A percentile compares a stretch with the other conserved stretches of the same genome.
These are phyloP conservation scores for Tiphia femorata DNA, from an alignment of 2,888 invertebrate species.

Conservation along the genomic window DNA sequence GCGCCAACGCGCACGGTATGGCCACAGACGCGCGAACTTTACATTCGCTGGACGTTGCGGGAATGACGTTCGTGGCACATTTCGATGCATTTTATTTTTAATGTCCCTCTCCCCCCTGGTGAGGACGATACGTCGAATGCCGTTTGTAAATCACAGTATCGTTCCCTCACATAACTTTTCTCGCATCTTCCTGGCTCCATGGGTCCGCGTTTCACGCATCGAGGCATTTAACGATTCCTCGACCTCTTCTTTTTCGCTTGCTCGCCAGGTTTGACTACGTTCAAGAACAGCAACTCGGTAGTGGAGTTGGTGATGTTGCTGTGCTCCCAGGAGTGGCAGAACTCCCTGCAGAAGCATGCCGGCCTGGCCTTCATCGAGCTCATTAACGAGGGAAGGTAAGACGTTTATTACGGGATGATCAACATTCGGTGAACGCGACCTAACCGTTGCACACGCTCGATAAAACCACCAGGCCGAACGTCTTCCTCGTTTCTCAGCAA, in stretches of 20 bases:
- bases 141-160: constrained; percentile 30
- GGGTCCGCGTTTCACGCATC: neutral
- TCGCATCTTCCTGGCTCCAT: neutral
- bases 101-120: too few relatives aligned
- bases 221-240: constrained; percentile 16
- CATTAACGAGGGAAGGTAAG: constrained; percentile 93
- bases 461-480: constrained; percentile 18
- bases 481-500: constrained; percentile 23
- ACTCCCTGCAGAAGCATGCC: constrained; percentile 99
- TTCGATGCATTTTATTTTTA: constrained; percentile 52
- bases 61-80: constrained; percentile 43
- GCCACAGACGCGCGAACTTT: constrained; percentile 30
- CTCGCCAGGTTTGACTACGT: constrained; percentile 87
- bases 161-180: neutral
- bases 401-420: constrained; percentile 3
- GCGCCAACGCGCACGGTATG: neutral
- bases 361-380: constrained; percentile 99
- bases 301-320: constrained; percentile 99
- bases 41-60: constrained; percentile 49
- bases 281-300: constrained; percentile 97
- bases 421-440: neutral
- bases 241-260: constrained; percentile 4
- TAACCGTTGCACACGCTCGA: constrained; percentile 17
- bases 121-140: constrained; percentile 25
- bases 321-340: constrained; percentile 99